Percentiles rank a stretch among this genome's conserved stretches.
These are phyloP conservation scores for Trichosurus vulpecula DNA, from an alignment of 2,797 vertebrate species.

Conservation along the genomic window DNA sequence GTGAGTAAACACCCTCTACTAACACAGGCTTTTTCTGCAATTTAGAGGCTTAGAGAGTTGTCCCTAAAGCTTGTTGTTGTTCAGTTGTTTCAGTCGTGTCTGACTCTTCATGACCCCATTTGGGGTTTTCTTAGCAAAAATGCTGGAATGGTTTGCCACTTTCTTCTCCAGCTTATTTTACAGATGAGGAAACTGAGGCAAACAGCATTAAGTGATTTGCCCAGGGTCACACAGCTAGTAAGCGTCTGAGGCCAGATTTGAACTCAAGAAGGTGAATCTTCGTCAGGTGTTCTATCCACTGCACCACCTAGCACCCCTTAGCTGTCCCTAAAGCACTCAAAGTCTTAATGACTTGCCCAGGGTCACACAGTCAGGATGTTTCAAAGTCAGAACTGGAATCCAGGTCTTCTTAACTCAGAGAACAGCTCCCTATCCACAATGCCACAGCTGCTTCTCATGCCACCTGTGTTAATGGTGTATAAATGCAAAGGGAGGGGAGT, in stretches of 20 bases:
- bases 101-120: neutral
- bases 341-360: neutral
- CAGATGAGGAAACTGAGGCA: neutral
- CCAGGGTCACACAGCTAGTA: neutral
- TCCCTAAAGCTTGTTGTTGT: neutral
- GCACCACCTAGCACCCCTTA: neutral
- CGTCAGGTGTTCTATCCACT: neutral
- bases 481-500: neutral
- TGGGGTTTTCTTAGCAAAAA: neutral
- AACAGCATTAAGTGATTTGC: neutral
- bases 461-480: neutral
- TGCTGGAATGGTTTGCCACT: neutral
- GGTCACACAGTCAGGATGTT: neutral
- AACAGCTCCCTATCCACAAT: neutral
- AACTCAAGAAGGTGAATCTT: neutral
- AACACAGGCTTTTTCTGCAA: neutral
- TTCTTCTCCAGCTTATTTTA: neutral
- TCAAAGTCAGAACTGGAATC: neutral
- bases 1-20: neutral
- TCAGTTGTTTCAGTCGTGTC: neutral
- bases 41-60: neutral
- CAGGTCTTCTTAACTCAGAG: neutral
- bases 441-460: neutral
- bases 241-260: neutral
- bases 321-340: neutral